phyloP scores from a whole-genome alignment of 2,797 vertebrate species.

The Enteromius mattozi region DNA sequence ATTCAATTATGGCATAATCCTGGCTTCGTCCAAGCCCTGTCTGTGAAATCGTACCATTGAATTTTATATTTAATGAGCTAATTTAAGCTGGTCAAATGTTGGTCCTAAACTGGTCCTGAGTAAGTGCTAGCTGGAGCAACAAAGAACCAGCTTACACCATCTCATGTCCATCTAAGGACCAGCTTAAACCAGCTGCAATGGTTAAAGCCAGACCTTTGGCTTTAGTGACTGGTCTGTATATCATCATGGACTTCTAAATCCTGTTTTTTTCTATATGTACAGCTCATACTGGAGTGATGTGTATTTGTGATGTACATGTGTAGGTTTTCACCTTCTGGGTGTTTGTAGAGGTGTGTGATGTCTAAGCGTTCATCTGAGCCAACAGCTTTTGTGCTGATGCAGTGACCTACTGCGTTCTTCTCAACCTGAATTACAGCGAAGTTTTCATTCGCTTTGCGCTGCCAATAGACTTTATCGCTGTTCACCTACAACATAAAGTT shows the following conservation, averaged over 20 bases:
- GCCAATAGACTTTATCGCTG: conserved; percentile 40
- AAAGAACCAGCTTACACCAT: no score
- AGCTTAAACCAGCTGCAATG: no score
- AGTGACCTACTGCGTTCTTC: conserved; percentile 11
- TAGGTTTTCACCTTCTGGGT: conserved; percentile 19
- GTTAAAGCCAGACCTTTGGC: not conserved
- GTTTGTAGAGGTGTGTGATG: conserved; percentile 38
- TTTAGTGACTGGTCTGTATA: no score
- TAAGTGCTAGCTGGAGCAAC: no score
- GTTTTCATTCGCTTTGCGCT: not conserved
- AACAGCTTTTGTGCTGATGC: conserved; percentile 42
- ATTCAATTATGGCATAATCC: no score
- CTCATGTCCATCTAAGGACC: no score
- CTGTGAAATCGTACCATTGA: no score
- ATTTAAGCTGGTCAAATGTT: no score
- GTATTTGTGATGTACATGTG: not conserved
- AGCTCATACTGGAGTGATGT: not conserved
- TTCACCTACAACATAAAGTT: conserved; percentile 28
- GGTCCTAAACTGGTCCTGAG: no score
- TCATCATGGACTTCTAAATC: not conserved
- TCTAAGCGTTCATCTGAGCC: conserved; percentile 15
- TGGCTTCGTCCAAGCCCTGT: no score
- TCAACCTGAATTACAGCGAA: conserved; percentile 18
- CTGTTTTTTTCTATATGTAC: not conserved
- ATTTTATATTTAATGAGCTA: no score